These are phyloP conservation scores for Mungos mungo DNA, from an alignment of 2,113 vertebrate genomes.

Conservation along the genomic window DNA sequence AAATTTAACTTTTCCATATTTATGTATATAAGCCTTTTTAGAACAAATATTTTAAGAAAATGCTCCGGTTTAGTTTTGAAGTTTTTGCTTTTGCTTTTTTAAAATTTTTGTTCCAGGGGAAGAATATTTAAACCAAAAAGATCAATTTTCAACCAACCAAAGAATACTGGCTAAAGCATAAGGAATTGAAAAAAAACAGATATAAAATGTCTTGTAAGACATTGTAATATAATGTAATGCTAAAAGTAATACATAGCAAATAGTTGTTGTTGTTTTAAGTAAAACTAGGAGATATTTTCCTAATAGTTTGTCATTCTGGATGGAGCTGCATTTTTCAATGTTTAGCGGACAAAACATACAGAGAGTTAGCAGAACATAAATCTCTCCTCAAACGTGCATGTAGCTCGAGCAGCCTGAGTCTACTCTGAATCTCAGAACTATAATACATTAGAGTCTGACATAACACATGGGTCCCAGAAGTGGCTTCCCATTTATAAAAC, in stretches of 20 bases:
- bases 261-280: neutral
- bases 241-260: neutral
- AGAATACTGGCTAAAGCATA: neutral
- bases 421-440: neutral
- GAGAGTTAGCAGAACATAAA: neutral
- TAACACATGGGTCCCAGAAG: neutral
- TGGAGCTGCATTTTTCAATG: neutral
- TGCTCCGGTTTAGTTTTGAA: neutral
- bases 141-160: conserved; percentile 24
- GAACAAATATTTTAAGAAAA: conserved; percentile 11
- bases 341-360: neutral
- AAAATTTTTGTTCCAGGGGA: neutral
- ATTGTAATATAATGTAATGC: neutral
- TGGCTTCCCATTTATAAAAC: neutral
- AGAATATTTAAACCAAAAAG: conserved; percentile 27
- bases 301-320: neutral
- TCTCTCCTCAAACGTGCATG: neutral
- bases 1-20: neutral
- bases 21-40: neutral
- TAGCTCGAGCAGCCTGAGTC: neutral
- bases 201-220: conserved; percentile 11
- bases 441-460: neutral
- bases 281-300: conserved; percentile 22
- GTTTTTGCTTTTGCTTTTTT: neutral
- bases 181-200: neutral